Conservation (phyloP, 1,140 invertebrate genomes). For the Gonioctena quinquepunctata region DNA sequence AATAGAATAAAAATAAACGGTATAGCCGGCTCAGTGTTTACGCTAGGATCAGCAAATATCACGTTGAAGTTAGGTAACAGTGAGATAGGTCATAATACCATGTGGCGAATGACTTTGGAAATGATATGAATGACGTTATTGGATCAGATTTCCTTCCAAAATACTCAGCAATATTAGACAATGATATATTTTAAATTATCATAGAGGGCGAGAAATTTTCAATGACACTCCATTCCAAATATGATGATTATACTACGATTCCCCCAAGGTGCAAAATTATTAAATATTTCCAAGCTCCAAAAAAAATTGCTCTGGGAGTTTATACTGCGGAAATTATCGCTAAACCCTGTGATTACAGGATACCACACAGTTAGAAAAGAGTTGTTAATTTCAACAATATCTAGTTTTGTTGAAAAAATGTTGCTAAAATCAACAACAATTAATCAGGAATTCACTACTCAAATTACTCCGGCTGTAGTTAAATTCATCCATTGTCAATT, state of each 20-base stretch:
- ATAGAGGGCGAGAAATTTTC: not conserved
- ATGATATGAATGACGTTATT: slow-evolving; percentile 23
- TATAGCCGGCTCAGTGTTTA: slow-evolving; percentile 18
- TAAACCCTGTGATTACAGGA: slow-evolving; percentile 7
- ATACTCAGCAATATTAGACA: slow-evolving; percentile 21
- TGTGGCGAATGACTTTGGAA: slow-evolving; percentile 20
- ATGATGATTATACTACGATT: slow-evolving; percentile 18
- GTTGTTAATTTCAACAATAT: too few species aligned
- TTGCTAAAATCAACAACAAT: too few species aligned
- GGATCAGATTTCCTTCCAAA: slow-evolving; percentile 31
- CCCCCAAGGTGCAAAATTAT: slow-evolving; percentile 28
- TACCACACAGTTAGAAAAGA: too few species aligned
- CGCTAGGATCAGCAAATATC: slow-evolving; percentile 11
- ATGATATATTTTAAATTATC: slow-evolving; percentile 21
- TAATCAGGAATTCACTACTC: too few species aligned
- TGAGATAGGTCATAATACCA: slow-evolving; percentile 22
- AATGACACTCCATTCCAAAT: slow-evolving; percentile 19
- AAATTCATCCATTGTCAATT: too few species aligned
- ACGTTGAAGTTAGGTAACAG: not conserved
- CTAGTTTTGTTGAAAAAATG: too few species aligned
- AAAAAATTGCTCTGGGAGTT: slow-evolving; percentile 25
- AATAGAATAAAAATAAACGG: slow-evolving; percentile 20
- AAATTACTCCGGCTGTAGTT: too few species aligned
- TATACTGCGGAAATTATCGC: slow-evolving; percentile 21
- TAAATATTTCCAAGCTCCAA: slow-evolving; percentile 20